phyloP scores from a whole-genome alignment of 23 tunicate genomes.

The Ascidia mentula region DNA sequence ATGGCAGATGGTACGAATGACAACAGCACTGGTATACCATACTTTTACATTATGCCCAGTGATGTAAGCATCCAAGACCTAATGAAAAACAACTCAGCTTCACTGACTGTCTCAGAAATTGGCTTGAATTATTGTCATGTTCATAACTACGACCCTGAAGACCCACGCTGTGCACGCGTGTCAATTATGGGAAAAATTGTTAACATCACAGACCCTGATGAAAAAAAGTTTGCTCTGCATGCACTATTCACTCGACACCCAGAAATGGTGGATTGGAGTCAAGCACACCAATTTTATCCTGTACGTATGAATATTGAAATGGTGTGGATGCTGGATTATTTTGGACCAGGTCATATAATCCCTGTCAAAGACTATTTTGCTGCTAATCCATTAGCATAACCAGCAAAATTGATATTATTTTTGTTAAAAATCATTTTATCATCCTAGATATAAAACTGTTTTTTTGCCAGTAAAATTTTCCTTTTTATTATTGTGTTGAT shows the following conservation, averaged over 20 bases:
- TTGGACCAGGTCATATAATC: conserved; percentile 39
- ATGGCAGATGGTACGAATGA: conserved; percentile 70
- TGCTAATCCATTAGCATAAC: conserved; percentile 38
- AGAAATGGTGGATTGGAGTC: conserved; percentile 57
- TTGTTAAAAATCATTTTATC: too few relatives aligned
- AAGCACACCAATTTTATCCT: conserved; percentile 53
- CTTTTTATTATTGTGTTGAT: too few relatives aligned
- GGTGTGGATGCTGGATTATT: conserved; percentile 71
- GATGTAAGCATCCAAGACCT: conserved; percentile 42
- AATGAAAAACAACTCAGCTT: conserved; percentile 24
- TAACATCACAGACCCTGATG: conserved; percentile 29
- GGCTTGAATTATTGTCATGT: conserved; percentile 52
- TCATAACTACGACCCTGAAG: conserved; percentile 43
- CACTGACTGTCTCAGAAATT: conserved; percentile 60
- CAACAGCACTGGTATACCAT: conserved; percentile 83
- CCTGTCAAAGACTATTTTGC: conserved; percentile 41
- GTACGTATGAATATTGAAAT: conserved; percentile 47
- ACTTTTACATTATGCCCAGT: conserved; percentile 34
- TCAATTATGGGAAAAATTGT: conserved; percentile 66
- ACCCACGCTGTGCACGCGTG: conserved; percentile 74
- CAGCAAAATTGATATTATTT: too few relatives aligned
- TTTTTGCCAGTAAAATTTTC: too few relatives aligned
- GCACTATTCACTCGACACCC: conserved; percentile 81
- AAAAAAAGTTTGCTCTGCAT: conserved; percentile 54
- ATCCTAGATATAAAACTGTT: too few relatives aligned